These are phyloP conservation scores for Brenthis ino DNA, from an alignment of 2,888 invertebrate genomes.

Conservation along the genomic window DNA sequence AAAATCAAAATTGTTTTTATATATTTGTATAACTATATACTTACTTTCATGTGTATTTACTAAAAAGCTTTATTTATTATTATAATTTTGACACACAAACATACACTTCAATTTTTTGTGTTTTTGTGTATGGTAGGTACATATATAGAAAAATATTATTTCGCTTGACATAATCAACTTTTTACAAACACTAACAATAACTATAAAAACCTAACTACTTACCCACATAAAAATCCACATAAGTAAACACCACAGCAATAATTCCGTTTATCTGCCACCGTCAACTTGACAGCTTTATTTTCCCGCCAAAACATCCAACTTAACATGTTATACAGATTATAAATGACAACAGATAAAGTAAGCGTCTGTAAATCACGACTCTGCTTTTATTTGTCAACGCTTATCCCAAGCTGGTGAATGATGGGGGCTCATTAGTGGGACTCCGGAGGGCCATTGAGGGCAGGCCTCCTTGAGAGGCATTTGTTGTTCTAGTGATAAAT, in stretches of 20 bases:
- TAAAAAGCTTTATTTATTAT: too few species aligned
- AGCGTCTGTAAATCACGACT: constrained; percentile 63
- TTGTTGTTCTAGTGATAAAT: constrained; percentile 71
- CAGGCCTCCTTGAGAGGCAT: constrained; percentile 63
- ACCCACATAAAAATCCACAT: neutral
- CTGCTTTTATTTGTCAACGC: constrained; percentile 74
- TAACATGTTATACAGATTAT: constrained; percentile 25
- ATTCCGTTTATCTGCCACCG: constrained; percentile 10
- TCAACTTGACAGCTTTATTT: constrained; percentile 21
- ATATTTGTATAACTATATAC: too few species aligned
- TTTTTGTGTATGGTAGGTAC: too few species aligned
- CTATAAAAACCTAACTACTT: constrained; percentile 2
- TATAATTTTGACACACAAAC: too few species aligned
- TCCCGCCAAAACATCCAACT: constrained; percentile 25
- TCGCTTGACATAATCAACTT: neutral
- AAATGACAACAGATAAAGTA: constrained; percentile 30
- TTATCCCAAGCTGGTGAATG: constrained; percentile 65
- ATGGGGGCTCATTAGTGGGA: constrained; percentile 67
- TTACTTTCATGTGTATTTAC: too few species aligned
- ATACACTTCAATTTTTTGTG: too few species aligned
- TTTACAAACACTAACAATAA: constrained; percentile 1
- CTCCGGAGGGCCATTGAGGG: constrained; percentile 67
- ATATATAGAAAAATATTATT: too few species aligned
- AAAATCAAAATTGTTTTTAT: too few species aligned
- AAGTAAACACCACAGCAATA: constrained; percentile 17